Evolutionary conservation across 2,113 vertebrate species (phyloP).

Genomic region (Oncorhynchus mykiss): DNA sequence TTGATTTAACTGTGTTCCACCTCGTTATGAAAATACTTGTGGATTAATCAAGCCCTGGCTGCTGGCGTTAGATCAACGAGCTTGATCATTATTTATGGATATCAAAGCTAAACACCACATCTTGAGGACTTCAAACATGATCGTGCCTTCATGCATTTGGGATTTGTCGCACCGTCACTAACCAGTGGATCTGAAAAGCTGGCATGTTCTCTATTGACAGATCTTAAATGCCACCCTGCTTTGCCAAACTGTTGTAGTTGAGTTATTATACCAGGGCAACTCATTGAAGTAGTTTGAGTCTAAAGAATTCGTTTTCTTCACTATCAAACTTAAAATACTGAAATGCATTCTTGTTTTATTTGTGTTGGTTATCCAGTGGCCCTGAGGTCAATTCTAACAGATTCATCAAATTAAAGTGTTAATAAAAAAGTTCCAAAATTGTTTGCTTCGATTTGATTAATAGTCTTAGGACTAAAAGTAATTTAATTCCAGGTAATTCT

Average conservation of each 20-base stretch:
- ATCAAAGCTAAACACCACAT: slow-evolving; percentile 38
- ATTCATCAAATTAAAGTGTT: too few relatives aligned
- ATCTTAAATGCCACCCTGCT: not conserved
- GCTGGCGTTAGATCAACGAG: slow-evolving; percentile 52
- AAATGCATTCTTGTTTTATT: too few relatives aligned
- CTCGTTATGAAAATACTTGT: slow-evolving; percentile 74
- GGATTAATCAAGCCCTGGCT: slow-evolving; percentile 67
- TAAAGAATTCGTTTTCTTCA: too few relatives aligned
- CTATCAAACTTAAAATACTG: too few relatives aligned
- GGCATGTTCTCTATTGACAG: slow-evolving; percentile 1
- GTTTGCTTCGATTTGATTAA: too few relatives aligned
- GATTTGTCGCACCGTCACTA: slow-evolving; percentile 33
- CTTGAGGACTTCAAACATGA: slow-evolving; percentile 40
- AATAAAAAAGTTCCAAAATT: too few relatives aligned
- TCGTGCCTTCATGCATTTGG: slow-evolving; percentile 25
- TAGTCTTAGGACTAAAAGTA: too few relatives aligned
- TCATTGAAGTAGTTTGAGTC: not conserved
- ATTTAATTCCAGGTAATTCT: too few relatives aligned
- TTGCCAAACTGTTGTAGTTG: not conserved
- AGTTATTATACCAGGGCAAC: not conserved
- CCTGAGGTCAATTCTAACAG: too few relatives aligned
- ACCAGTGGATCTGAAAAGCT: slow-evolving; percentile 27
- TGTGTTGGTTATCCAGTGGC: too few relatives aligned
- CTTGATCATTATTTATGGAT: slow-evolving; percentile 40
- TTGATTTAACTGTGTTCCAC: slow-evolving; percentile 75